Base-by-base conservation (phyloP, 2,797 vertebrate species). In the Xerus rutilus region DNA sequence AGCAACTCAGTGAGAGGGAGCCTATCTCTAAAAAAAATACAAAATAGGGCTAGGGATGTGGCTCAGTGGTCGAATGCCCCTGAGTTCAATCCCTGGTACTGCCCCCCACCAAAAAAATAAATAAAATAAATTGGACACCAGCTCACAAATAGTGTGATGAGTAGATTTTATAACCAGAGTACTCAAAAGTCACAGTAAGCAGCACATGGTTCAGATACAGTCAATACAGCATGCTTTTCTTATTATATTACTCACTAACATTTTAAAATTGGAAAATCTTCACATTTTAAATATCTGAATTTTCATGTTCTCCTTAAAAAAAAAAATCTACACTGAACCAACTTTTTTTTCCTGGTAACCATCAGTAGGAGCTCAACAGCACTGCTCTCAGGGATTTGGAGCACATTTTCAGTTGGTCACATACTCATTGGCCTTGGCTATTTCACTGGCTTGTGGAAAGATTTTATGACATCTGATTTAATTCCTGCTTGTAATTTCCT, bases 271-370 rank as follows among this genome's bases (percentile, higher is more conserved):
- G 28, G 17, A 89, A 91, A 18, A 39, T 43, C 49, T 57, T 89
- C 32, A 89, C 49, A 79, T 83, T 93, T 82, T 12, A 89, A 21
- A 96, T 92, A 64, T 87, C 47, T 52, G 54, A 94, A 89, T 89
- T 92, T 93, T 23, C 32, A 45, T 89, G 43, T 90, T 77, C 30
- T 83, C 20, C 89, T n/a, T 30, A 23, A 76, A 62, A 67, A 35
- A 77, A 70, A 92, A 49, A 7, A 11, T 21, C 15, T 15, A 67
- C 57, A 67, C 32, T 25, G 18, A 67, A 67, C 52, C 35, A 70
- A 54, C 39, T 30, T 82, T 54, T 64, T 28, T 73, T 83, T 79
- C 32, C 67, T 25, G 72, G 67, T 28, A 49, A 32, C 18, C 20
- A 47, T 76, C 14, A 11, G 1, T 12, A 21, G 1, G 0, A 64